Evolutionary conservation across 30 jellyfish, hydroid and myxozoan species (phyloP), one percentile per base, ranked within the genome.

Genomic region (Haliclystus octoradiatus): DNA sequence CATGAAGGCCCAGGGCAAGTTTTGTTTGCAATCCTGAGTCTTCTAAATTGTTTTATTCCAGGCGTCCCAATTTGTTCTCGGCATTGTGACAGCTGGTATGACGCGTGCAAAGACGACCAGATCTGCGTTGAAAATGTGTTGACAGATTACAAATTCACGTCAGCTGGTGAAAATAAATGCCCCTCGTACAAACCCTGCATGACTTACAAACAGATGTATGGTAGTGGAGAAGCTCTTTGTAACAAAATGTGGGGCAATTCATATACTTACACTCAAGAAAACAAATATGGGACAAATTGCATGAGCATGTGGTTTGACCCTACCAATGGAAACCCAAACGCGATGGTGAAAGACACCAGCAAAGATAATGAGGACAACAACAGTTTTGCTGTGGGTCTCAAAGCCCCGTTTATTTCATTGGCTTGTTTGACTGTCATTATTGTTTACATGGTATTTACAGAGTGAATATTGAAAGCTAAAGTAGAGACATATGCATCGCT

Each of bases 181-280:
- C 94, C 94, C 0, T 66, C 61, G 67, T 53, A 73, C 35, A 82
- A 73, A 61, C 94, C 94, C 23, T 82, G 94, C 49, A 34, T 65
- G 22, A 73, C 94, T 67, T 82, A 82, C 50, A 65, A 74, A 40
- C 62, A 49, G 31, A 82, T 82, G 94, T 82, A 82, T 68, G 94
- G 94, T 9, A 82, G 88, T 73, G 94, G 88, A 1, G 74, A 72
- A 63, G 75, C 78, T 0, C 69, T 82, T 13, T 82, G 94, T 33
- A 84, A 82, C 40, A 82, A 82, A 14, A 82, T 82, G 94, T 82
- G 94, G 94, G 94, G 94, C 12, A 7, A 63, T 15, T 82, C 94
- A 0, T 82, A 70, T 35, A 29, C 33, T 2, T 82, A 82, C 53
- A 68, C 84, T 0, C n/a, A 26, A 29, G 94, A 82, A 51, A 74